Base-by-base conservation (phyloP, 1,140 invertebrate species). In the Agrilus planipennis region DNA sequence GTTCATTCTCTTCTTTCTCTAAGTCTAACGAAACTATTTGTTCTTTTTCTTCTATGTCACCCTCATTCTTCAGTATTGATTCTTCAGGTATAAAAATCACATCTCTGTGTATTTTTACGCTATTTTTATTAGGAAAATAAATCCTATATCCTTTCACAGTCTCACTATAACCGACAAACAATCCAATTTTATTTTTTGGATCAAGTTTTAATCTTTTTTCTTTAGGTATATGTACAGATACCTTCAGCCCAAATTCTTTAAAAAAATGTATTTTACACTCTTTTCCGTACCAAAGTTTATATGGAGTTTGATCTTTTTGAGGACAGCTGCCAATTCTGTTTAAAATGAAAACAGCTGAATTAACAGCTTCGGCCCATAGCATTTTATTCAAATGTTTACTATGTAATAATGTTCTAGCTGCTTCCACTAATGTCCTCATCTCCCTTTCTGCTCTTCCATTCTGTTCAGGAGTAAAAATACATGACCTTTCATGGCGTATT, bases 401-500 rank as follows among this genome's bases (percentile, higher is more conserved):
- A 46, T 7, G 65, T 64, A 50, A 27, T n/a, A n/a, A n/a, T n/a
- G n/a, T n/a, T n/a, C n/a, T n/a, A n/a, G n/a, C n/a, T n/a, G n/a
- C n/a, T n/a, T n/a, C n/a, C n/a, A n/a, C n/a, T n/a, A n/a, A n/a
- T n/a, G n/a, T n/a, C n/a, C n/a, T n/a, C n/a, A n/a, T n/a, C n/a
- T n/a, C n/a, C n/a, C n/a, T n/a, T n/a, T n/a, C n/a, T n/a, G n/a
- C n/a, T n/a, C n/a, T n/a, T 45, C 67, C 65, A 49, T 72, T 73
- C 41, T 68, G 58, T 49, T 73, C 44, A 1, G 67, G 62, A 3
- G 58, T 64, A 43, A 69, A 69, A 1, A 57, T 31, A 16, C 57
- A 51, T 12, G 52, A 55, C 6, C 38, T 56, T 48, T 64, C 51
- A 42, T 68, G 60, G 16, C 21, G 36, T n/a, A 67, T 62, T n/a